Conservation (phyloP, 23 tunicate genomes). For the Oikopleura vanhoeffeni region DNA sequence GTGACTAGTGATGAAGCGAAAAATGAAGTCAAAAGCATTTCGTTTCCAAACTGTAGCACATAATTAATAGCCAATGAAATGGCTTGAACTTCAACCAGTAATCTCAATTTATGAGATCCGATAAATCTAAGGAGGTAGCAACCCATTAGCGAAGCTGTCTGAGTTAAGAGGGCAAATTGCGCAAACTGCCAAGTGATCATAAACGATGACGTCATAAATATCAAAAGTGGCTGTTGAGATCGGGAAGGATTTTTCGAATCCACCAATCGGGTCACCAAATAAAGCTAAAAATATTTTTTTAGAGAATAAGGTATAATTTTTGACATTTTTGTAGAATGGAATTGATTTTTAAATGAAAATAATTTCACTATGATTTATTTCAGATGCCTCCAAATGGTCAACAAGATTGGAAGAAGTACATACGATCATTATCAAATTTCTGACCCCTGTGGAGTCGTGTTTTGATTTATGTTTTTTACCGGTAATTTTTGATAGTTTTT, state of each 20-base stretch:
- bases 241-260: background rate
- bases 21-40: constrained; percentile 88
- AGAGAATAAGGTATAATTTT: too few relatives aligned
- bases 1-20: constrained; percentile 72
- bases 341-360: too few relatives aligned
- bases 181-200: constrained; percentile 99
- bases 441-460: too few relatives aligned
- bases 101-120: constrained; percentile 70
- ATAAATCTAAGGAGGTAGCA: constrained; percentile 67
- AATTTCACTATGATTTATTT: too few relatives aligned
- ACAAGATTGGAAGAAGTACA: too few relatives aligned
- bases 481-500: too few relatives aligned
- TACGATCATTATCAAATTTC: too few relatives aligned
- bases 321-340: too few relatives aligned
- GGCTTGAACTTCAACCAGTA: constrained; percentile 66
- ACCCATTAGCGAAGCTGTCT: constrained; percentile 80
- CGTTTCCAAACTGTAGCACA: constrained; percentile 87
- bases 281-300: background rate
- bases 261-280: background rate
- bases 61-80: constrained; percentile 52
- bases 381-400: too few relatives aligned
- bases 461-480: too few relatives aligned
- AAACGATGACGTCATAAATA: constrained; percentile 41
- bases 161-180: constrained; percentile 93
- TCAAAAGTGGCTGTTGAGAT: background rate